Evolutionary conservation across 2,797 vertebrate genomes (phyloP).

Genomic region (Mallotus villosus): DNA sequence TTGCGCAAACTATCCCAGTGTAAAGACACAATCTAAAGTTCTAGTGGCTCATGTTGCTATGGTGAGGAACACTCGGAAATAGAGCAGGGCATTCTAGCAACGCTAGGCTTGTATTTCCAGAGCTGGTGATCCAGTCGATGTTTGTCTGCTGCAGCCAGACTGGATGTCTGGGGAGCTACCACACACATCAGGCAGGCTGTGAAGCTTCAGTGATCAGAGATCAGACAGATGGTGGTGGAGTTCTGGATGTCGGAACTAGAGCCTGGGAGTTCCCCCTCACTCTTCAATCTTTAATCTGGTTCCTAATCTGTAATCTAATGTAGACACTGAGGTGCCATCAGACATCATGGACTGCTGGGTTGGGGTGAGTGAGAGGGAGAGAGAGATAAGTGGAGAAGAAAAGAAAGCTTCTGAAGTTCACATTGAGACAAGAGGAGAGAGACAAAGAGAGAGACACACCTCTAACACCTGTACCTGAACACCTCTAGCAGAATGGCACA

Average conservation of each 20-base stretch:
- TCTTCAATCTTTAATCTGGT: not conserved
- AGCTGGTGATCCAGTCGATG: no score
- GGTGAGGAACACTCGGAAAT: no score
- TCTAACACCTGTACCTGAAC: not conserved
- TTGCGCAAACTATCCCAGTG: not conserved
- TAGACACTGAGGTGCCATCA: slow-evolving; percentile 8
- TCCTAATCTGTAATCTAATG: slow-evolving; percentile 1
- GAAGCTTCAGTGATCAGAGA: not conserved
- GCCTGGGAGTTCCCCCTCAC: not conserved
- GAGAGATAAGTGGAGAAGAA: no score
- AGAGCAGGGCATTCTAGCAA: no score
- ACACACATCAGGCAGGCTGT: not conserved
- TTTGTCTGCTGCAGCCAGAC: no score
- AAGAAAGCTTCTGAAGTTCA: not conserved
- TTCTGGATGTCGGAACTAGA: not conserved
- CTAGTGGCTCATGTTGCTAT: no score
- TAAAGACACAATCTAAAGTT: no score
- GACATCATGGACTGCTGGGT: not conserved
- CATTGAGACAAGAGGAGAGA: slow-evolving; percentile 1
- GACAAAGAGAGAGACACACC: not conserved
- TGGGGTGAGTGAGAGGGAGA: not conserved
- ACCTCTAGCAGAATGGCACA: not conserved
- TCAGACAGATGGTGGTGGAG: not conserved
- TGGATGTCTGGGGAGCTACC: not conserved
- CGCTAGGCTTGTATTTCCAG: no score